Base-by-base conservation (phyloP, 2,888 invertebrate species). In the Drosophila multiciliata region DNA sequence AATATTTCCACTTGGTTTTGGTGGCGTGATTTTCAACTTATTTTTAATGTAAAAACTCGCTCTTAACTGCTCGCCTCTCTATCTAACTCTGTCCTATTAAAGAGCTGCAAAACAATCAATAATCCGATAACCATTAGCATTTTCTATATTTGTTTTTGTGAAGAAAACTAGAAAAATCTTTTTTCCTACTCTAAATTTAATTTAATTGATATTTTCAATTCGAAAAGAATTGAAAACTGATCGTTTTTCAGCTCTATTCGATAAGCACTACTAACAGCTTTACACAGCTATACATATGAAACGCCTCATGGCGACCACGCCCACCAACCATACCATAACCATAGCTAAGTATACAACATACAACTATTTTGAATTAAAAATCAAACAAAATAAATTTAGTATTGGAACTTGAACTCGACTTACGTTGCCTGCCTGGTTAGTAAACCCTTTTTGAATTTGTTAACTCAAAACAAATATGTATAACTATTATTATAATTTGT, bases 361-460 rank as follows among this genome's bases (percentile, higher is more conserved):
- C 12, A 26, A 49, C n/a, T 36, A 59, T 75, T 49, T 32, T 26
- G 40, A 66, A 62, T 29, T n/a, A 9, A 59, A 73, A 64, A 65
- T 42, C 15, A 20, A 59, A 71, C 59, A 67, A 17, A 6, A n/a
- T 58, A 64, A 49, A 62, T 12, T 23, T 26, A 38, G 45, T 75
- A 84, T 89, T 89, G 81, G 80, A 85, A 80, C 68, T 85, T 87
- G 76, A 82, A 81, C 78, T 89, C 81, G 74, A 75, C 73, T 67
- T 61, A 50, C 49, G 53, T 73, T 76, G 73, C 70, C 76, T 70
- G 73, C 69, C 88, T 72, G 85, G 90, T 85, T 85, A 88, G 85
- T 85, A 88, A 86, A 85, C 33, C 53, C 33, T 48, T 65, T 76
- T 70, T 36, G n/a, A 55, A 50, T 59, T 60, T 71, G 40, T 62